Evolutionary conservation across 2,888 invertebrate species (phyloP).

Genomic region (Lathronympha strigana): DNA sequence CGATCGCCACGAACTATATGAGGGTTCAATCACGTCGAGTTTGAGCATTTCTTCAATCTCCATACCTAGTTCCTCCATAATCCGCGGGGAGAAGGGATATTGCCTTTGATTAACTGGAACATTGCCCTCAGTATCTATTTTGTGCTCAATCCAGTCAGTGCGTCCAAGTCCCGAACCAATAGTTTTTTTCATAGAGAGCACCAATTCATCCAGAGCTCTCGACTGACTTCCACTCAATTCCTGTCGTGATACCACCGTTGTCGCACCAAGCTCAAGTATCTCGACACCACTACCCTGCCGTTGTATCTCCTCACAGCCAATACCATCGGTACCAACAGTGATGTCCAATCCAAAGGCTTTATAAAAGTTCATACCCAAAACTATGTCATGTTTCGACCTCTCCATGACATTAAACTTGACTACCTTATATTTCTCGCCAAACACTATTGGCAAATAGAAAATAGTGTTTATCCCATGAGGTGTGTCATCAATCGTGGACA

Average conservation of each 20-base stretch:
- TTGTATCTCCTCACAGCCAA: not conserved
- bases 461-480: not conserved
- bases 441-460: not conserved
- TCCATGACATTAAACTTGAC: not conserved
- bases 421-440: not conserved
- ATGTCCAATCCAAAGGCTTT: not conserved
- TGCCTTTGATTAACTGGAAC: constrained; percentile 28
- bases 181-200: not conserved
- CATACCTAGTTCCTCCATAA: constrained; percentile 18
- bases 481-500: not conserved
- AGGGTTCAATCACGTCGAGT: constrained; percentile 29
- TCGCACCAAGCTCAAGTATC: not conserved
- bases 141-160: not conserved
- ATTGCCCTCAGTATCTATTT: constrained; percentile 2
- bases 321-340: too few species aligned
- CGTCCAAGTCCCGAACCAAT: not conserved
- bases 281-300: not conserved
- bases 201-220: not conserved
- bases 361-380: not conserved
- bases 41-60: constrained; percentile 23
- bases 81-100: constrained; percentile 27
- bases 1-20: too few species aligned
- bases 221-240: not conserved
- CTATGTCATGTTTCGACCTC: not conserved
- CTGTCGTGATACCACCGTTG: not conserved